A percentile compares a stretch with the other conserved stretches of the same genome.
phyloP scores from a whole-genome alignment of 1,140 invertebrate genomes.

The Trachymyrmex septentrionalis region DNA sequence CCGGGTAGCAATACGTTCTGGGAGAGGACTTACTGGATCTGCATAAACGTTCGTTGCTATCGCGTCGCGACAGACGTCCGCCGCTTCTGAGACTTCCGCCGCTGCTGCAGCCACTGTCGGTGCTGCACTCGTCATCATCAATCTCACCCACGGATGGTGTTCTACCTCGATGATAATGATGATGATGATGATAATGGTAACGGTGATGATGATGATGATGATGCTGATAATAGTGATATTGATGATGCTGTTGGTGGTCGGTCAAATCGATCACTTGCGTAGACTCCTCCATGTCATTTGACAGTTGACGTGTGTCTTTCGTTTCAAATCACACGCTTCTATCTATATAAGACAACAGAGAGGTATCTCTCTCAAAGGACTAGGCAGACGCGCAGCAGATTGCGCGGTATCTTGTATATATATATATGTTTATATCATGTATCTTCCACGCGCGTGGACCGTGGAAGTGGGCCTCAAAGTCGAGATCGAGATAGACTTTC shows the following conservation, averaged over 20 bases:
- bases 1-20: slow-evolving; percentile 73
- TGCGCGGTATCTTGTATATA: too few relatives aligned
- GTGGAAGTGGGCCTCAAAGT: background rate
- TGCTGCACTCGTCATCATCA: slow-evolving; percentile 83
- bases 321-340: background rate
- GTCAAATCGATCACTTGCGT: slow-evolving; percentile 70
- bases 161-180: slow-evolving; percentile 15
- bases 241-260: slow-evolving; percentile 34
- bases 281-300: slow-evolving; percentile 78
- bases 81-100: slow-evolving; percentile 81
- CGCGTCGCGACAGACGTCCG: slow-evolving; percentile 77
- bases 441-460: too few relatives aligned
- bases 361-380: background rate
- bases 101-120: slow-evolving; percentile 84
- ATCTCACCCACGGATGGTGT: slow-evolving; percentile 40
- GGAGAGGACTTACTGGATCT: slow-evolving; percentile 63
- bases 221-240: background rate
- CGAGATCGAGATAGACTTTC: background rate
- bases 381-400: too few relatives aligned
- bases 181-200: slow-evolving; percentile 30
- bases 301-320: background rate
- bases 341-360: background rate
- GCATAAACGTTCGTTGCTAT: slow-evolving; percentile 77
- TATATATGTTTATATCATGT: too few relatives aligned
- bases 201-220: background rate